Evolutionary conservation across 1,140 invertebrate species (phyloP).

Genomic region (Drosophila fuyamai): DNA sequence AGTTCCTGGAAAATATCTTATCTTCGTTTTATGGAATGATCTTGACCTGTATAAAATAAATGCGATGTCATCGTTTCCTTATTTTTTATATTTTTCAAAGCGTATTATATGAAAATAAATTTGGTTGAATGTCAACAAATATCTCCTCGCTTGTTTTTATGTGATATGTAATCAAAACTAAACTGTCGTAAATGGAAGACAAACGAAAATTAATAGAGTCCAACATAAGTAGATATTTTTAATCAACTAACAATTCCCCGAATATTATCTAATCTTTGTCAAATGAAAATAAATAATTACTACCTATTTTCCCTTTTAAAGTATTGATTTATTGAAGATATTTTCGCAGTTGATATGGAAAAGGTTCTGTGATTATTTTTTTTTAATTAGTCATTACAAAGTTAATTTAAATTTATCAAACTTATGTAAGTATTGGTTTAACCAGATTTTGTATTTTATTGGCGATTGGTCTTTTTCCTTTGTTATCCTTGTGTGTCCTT

Average conservation of each 20-base stretch:
- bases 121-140: too few relatives aligned
- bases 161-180: neutral
- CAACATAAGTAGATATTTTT: neutral
- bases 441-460: too few relatives aligned
- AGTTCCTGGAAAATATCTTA: conserved; percentile 33
- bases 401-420: too few relatives aligned
- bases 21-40: conserved; percentile 12
- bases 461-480: too few relatives aligned
- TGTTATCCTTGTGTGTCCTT: too few relatives aligned
- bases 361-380: neutral
- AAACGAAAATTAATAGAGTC: neutral
- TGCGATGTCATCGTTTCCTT: neutral
- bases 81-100: neutral
- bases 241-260: conserved; percentile 8
- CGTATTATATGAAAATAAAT: neutral
- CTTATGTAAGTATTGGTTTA: too few relatives aligned
- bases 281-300: conserved; percentile 32
- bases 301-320: conserved; percentile 20
- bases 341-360: neutral
- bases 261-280: conserved; percentile 26
- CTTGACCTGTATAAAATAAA: conserved; percentile 12
- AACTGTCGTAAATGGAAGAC: neutral
- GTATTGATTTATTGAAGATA: conserved; percentile 4
- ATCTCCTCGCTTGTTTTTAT: neutral
- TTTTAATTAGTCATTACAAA: neutral